Base-by-base conservation (phyloP, 2,113 vertebrate species). In the Colaptes auratus region DNA sequence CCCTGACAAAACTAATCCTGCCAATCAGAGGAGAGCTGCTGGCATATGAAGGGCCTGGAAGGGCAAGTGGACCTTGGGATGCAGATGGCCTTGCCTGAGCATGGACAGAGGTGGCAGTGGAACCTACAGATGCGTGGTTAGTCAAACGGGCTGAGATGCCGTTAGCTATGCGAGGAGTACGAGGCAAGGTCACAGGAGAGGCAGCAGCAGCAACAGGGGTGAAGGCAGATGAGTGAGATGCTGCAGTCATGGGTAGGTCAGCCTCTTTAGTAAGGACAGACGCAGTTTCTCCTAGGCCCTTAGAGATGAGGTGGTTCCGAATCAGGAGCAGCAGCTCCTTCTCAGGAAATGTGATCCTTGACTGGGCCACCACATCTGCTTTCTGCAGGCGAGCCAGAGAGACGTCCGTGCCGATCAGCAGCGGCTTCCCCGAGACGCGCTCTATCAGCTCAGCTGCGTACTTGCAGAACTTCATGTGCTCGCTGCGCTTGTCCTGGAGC, bases 391-490 rank as follows among this genome's bases (percentile, higher is more conserved):
- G 98, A 4, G 99, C 99, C 96, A 99, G 96, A 4, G 99, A 99
- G 44, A 99, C 99, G 3, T 99, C 99, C 0, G 99, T 98, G 76
- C 99, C 99, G 4, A 99, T 99, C 50, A 99, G 97, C 89, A 99
- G 86, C 0, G 99, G 99, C 82, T 99, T 99, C 50, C 99, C 99
- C 2, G 99, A 99, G 27, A 99, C 98, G 6, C 99, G 97, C 93
- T 99, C 99, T 8, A 99, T 99, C 63, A 99, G 98, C 95, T 99
- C 99, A 0, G 99, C 99, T 0, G 99, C 98, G 2, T 98, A 99
- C 85, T 99, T 99, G 97, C 99, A 99, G 97, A 99, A 99, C 91
- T 99, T 99, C 74, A 99, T 99, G 0, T 99, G 99, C 90, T 99
- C 99, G 1, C 98, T 99, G 91, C 99, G 99, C 96, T 99, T 99